These are phyloP conservation scores for Drosophila bocqueti DNA, from an alignment of 1,140 invertebrate species.

Conservation along the genomic window DNA sequence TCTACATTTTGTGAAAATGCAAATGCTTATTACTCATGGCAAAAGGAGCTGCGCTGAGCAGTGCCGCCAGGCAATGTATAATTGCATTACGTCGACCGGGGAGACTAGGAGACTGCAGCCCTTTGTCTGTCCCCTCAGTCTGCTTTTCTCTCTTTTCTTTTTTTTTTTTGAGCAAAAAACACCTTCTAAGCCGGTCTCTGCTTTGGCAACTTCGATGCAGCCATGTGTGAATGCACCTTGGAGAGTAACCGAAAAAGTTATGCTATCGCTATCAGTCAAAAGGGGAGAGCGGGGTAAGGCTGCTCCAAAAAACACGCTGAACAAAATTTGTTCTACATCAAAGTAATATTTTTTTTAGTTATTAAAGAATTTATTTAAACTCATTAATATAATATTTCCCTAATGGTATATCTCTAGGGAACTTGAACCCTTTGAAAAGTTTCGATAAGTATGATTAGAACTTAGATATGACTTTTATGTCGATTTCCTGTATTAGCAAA, in stretches of 20 bases:
- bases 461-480: too few species aligned
- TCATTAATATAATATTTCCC: too few species aligned
- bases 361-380: too few species aligned
- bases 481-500: too few species aligned
- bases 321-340: neutral
- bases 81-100: conserved; percentile 63
- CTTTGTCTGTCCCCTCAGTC: neutral
- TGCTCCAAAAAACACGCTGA: neutral
- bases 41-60: conserved; percentile 34
- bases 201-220: conserved; percentile 49
- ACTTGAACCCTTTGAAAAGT: too few species aligned
- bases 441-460: too few species aligned
- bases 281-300: neutral
- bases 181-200: conserved; percentile 14
- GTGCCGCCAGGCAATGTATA: conserved; percentile 63
- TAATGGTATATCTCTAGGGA: too few species aligned
- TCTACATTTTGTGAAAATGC: conserved; percentile 69
- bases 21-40: conserved; percentile 66
- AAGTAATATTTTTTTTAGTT: neutral
- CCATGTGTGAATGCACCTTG: conserved; percentile 75
- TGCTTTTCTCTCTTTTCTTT: neutral
- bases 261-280: conserved; percentile 58
- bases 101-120: conserved; percentile 8
- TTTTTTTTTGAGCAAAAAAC: neutral
- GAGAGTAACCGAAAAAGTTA: conserved; percentile 68